Evolutionary conservation across 1,140 invertebrate species (phyloP).

Genomic region (Drosophila mayri): DNA sequence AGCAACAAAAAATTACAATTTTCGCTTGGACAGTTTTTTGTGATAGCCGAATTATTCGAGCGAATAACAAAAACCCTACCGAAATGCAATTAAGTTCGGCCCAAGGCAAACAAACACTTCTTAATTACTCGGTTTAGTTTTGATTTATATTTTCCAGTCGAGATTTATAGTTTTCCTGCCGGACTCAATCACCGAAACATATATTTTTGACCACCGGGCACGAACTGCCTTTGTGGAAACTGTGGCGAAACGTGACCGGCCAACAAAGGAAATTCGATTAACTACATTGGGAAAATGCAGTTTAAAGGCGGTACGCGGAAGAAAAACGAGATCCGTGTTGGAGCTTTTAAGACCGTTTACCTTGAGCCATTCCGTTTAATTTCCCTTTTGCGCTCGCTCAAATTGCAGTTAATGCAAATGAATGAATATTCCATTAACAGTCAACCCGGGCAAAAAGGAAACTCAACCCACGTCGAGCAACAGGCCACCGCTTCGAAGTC

Average conservation of each 20-base stretch:
- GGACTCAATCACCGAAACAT: constrained; percentile 20
- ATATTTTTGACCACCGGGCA: constrained; percentile 22
- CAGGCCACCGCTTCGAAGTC: constrained; percentile 5
- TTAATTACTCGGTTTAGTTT: constrained; percentile 61
- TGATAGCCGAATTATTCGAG: constrained; percentile 15
- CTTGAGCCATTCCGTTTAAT: constrained; percentile 41
- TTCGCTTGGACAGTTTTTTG: constrained; percentile 30
- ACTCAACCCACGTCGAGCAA: constrained; percentile 8
- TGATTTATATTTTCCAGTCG: constrained; percentile 47
- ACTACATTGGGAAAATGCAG: constrained; percentile 15
- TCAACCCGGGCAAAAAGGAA: constrained; percentile 16
- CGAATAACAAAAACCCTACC: constrained; percentile 11
- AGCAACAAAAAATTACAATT: constrained; percentile 22
- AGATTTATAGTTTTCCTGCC: constrained; percentile 30
- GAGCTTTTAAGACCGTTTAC: constrained; percentile 9
- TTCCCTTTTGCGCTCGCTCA: constrained; percentile 32
- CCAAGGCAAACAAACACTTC: constrained; percentile 23
- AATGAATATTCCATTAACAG: constrained; percentile 57
- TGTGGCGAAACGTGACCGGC: constrained; percentile 39
- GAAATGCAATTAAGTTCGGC: constrained; percentile 43
- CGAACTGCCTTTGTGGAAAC: constrained; percentile 23
- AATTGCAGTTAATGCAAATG: constrained; percentile 62
- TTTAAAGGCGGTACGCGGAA: constrained; percentile 7
- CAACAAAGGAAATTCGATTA: constrained; percentile 39
- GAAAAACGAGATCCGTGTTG: constrained; percentile 8